Conservation (phyloP, 2,113 vertebrate genomes). For the Accipiter cooperii region DNA sequence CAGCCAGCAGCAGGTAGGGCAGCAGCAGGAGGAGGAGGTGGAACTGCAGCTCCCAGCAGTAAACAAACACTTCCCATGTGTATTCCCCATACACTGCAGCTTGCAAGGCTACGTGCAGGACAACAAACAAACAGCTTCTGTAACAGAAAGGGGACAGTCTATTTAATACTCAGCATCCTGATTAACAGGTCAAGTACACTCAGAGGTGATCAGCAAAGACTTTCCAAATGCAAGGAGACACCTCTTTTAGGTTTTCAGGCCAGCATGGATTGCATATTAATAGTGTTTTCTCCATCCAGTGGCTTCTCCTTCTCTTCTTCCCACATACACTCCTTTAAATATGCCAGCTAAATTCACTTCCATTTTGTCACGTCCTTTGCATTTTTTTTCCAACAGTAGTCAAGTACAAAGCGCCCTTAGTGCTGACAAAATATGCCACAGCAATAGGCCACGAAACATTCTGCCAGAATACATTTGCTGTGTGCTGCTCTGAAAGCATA, state of each 20-base stretch:
- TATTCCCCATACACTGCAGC: constrained; percentile 84
- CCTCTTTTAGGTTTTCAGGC: constrained; percentile 47
- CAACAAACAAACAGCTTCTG: constrained; percentile 83
- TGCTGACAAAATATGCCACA: background rate
- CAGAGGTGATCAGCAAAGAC: constrained; percentile 4
- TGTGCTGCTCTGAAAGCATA: background rate
- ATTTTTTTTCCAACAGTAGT: background rate
- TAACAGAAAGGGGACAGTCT: background rate
- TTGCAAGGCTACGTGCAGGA: constrained; percentile 83
- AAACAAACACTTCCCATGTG: constrained; percentile 84
- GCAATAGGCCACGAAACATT: background rate
- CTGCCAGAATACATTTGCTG: background rate
- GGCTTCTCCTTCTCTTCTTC: background rate
- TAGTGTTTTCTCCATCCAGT: background rate
- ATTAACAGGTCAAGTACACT: constrained; percentile 1
- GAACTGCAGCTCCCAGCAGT: constrained; percentile 86
- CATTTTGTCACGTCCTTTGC: background rate
- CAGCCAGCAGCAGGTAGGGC: constrained; percentile 82
- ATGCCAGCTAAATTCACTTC: background rate
- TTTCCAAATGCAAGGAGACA: constrained; percentile 1
- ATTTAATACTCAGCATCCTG: background rate
- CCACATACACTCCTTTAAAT: background rate
- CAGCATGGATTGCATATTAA: constrained; percentile 22
- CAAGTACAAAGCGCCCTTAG: background rate
- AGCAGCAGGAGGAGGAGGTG: constrained; percentile 71